phyloP scores from a whole-genome alignment of 2,113 vertebrate species.

The Platichthys stellatus region DNA sequence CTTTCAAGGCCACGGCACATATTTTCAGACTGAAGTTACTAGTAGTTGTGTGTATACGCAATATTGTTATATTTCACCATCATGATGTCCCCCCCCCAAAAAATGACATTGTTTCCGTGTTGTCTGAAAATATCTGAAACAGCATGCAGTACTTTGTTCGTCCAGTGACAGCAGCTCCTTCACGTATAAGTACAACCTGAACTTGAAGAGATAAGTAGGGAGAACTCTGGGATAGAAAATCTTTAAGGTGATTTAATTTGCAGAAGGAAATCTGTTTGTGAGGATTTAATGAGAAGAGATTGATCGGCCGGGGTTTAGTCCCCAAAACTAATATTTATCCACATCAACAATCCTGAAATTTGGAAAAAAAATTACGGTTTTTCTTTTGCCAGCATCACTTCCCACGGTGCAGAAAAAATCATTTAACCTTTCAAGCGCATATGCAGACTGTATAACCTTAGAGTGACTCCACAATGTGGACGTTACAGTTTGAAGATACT shows the following conservation, averaged over 20 bases:
- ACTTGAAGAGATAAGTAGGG: constrained; percentile 13
- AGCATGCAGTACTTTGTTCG: constrained; percentile 42
- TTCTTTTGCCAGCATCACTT: constrained; percentile 30
- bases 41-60: not conserved
- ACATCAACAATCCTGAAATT: constrained; percentile 11
- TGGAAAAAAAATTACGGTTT: not conserved
- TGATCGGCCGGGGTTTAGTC: constrained; percentile 9
- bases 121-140: constrained; percentile 56
- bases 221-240: constrained; percentile 21
- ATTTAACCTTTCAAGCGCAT: constrained; percentile 36
- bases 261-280: constrained; percentile 22
- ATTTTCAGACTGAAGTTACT: constrained; percentile 25
- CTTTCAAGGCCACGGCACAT: constrained; percentile 25
- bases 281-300: constrained; percentile 10
- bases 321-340: constrained; percentile 18
- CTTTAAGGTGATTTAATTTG: constrained; percentile 30
- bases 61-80: constrained; percentile 26
- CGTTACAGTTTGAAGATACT: constrained; percentile 16
- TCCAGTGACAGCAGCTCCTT: constrained; percentile 28
- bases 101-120: constrained; percentile 27
- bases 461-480: constrained; percentile 43
- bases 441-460: constrained; percentile 16
- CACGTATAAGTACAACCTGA: constrained; percentile 19
- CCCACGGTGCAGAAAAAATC: constrained; percentile 24
- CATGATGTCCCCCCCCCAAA: constrained; percentile 23